phyloP scores from a whole-genome alignment of 2,888 invertebrate species.

The Hartigia nigra region DNA sequence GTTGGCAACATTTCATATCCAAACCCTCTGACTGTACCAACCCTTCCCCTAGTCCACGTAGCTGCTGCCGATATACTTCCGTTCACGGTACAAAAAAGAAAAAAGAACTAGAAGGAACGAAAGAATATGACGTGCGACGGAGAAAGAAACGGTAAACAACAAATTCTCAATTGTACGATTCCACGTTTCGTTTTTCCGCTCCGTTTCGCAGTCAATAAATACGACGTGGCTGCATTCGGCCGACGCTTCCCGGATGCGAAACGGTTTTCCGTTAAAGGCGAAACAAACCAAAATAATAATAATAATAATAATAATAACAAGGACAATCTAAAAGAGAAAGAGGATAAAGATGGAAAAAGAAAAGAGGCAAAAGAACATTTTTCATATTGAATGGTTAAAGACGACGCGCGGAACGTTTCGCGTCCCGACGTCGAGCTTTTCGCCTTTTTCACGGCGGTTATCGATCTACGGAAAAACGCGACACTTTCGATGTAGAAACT shows the following conservation, averaged over 20 bases:
- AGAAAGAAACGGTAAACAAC: slow-evolving; percentile 34
- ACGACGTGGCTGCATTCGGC: slow-evolving; percentile 11
- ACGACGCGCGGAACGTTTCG: not conserved
- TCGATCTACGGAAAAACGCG: not conserved
- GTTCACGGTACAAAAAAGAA: not conserved
- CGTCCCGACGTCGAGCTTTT: not conserved
- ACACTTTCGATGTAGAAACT: not conserved
- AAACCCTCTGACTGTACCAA: not conserved
- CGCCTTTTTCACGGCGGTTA: not conserved
- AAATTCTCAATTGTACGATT: slow-evolving; percentile 32
- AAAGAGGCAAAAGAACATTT: not conserved
- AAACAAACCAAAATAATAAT: no score
- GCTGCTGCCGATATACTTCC: not conserved
- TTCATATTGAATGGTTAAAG: not conserved
- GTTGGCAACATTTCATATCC: slow-evolving; percentile 37
- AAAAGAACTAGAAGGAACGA: slow-evolving; percentile 3
- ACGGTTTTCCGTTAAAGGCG: not conserved
- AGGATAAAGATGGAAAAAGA: slow-evolving; percentile 2
- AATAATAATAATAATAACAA: slow-evolving; percentile 5
- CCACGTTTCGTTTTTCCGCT: slow-evolving; percentile 36
- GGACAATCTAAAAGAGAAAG: slow-evolving; percentile 36
- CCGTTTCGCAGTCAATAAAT: slow-evolving; percentile 42
- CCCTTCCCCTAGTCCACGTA: not conserved
- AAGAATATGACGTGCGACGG: not conserved
- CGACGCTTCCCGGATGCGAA: not conserved